phyloP scores from a whole-genome alignment of 2,888 invertebrate species.

The Drosophila gaucha region DNA sequence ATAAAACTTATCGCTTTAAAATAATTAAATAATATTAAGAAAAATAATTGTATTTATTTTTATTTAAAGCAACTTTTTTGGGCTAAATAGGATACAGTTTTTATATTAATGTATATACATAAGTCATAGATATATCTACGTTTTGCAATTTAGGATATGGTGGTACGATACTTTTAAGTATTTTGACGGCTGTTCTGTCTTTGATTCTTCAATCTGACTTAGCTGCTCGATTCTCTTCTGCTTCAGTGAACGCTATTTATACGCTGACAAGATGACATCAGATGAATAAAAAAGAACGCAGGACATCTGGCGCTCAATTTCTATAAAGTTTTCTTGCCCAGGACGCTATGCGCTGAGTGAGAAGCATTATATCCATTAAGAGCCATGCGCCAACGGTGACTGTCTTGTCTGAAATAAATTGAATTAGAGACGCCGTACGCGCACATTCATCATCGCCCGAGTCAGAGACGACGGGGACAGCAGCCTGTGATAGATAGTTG shows the following conservation, averaged over 20 bases:
- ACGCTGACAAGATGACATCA: conserved; percentile 22
- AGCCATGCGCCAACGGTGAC: conserved; percentile 52
- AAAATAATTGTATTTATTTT: not conserved
- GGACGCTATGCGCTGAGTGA: conserved; percentile 22
- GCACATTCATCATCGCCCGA: conserved; percentile 73
- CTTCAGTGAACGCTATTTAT: conserved; percentile 19
- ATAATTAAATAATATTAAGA: not conserved
- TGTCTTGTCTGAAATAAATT: conserved; percentile 79
- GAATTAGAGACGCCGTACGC: conserved; percentile 74
- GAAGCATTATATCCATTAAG: conserved; percentile 61
- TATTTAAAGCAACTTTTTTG: too few relatives aligned
- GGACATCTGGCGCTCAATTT: conserved; percentile 56
- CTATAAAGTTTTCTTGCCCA: conserved; percentile 40
- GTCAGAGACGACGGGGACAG: conserved; percentile 18
- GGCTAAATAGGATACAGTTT: too few relatives aligned
- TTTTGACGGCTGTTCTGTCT: not conserved
- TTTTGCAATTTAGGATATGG: not conserved
- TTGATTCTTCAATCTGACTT: not conserved
- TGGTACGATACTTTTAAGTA: too few relatives aligned
- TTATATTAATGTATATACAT: too few relatives aligned
- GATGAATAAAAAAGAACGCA: conserved; percentile 53
- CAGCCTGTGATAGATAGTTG: conserved; percentile 66
- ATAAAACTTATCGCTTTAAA: conserved; percentile 8
- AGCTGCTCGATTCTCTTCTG: conserved; percentile 9
- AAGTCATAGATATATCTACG: too few relatives aligned